Evolutionary conservation across 1,140 invertebrate species (phyloP), one percentile per base, ranked within the genome.

Genomic region (Ridgeia piscesae): DNA sequence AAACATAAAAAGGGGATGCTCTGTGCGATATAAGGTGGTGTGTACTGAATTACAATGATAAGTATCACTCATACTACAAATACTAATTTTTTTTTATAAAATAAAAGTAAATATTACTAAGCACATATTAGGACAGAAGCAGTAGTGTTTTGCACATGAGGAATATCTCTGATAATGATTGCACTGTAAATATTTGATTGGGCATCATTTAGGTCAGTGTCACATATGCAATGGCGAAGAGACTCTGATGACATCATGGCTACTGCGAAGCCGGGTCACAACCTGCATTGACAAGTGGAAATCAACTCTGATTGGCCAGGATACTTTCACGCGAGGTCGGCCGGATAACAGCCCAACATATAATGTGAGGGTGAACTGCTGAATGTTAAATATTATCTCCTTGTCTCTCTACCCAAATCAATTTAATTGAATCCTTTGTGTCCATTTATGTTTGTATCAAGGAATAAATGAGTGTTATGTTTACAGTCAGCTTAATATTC

Each of bases 261-360:
- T 91, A 35, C 91, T 91, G 6, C 35, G 91, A 14, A 35, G 34
- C 35, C 34, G 33, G 33, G 91, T 91, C 35, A 34, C 34, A 14
- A 91, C 91, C 50, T 91, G 91, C 34, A 8, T 14, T n/a, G 91
- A 91, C 33, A 58, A 27, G 33, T 91, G 91, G 91, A 91, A 91
- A 35, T 91, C 91, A 58, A 91, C 91, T 33, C 33, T 91, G 50
- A 91, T 91, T 50, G 91, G 91, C 17, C 34, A 50, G 42, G 91
- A 91, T 91, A 21, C 42, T 50, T 91, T 91, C 91, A 91, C 34
- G 6, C 34, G 91, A 17, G 35, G 33, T 58, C 34, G 2, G 0
- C 31, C 34, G n/a, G 34, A 35, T n/a, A 90, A 17, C 34, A 90
- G 17, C n/a, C 34, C 89, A n/a, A 90, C 35, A 17, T 77, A 77